A percentile compares a stretch with the other conserved stretches of the same genome.
Conservation (phyloP, 2,888 invertebrate species). For the Xestobium rufovillosum region DNA sequence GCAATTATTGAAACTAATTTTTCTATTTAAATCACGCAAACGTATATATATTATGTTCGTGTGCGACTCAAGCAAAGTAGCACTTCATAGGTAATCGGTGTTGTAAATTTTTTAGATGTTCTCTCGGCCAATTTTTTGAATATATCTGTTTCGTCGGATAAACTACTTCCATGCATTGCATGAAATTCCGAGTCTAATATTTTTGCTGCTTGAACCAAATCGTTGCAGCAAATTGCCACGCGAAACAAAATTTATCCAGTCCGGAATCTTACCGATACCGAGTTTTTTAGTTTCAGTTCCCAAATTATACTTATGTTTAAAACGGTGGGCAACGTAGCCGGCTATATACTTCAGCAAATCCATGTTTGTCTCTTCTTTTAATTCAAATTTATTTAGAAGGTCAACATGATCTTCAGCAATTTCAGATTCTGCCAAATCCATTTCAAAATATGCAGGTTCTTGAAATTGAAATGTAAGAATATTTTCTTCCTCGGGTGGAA, state of each 20-base stretch:
- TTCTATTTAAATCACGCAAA: conserved; percentile 14
- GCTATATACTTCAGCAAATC: conserved; percentile 15
- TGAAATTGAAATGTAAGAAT: conserved; percentile 8
- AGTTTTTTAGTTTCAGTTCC: conserved; percentile 8
- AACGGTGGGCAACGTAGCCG: conserved; percentile 17
- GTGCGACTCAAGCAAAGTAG: conserved; percentile 13
- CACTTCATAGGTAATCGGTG: conserved; percentile 3
- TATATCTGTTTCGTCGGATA: not conserved
- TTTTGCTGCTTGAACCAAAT: not conserved
- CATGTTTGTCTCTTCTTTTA: conserved; percentile 11
- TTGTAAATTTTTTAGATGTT: not conserved
- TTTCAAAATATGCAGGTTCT: conserved; percentile 10
- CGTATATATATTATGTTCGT: conserved; percentile 14
- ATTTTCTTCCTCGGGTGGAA: conserved; percentile 11
- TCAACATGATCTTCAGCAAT: conserved; percentile 4
- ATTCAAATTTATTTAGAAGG: conserved; percentile 11
- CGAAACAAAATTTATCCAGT: conserved; percentile 10
- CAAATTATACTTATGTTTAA: conserved; percentile 16
- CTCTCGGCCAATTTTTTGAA: not conserved
- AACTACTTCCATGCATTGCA: not conserved
- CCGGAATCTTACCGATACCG: conserved; percentile 2
- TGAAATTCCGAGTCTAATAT: not conserved
- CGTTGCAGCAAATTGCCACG: not conserved
- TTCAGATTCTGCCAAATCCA: no score
- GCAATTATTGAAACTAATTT: conserved; percentile 15